Evolutionary conservation across 2,797 vertebrate species (phyloP), one percentile per base, ranked within the genome.

Genomic region (Brachyrhaphis roseni): DNA sequence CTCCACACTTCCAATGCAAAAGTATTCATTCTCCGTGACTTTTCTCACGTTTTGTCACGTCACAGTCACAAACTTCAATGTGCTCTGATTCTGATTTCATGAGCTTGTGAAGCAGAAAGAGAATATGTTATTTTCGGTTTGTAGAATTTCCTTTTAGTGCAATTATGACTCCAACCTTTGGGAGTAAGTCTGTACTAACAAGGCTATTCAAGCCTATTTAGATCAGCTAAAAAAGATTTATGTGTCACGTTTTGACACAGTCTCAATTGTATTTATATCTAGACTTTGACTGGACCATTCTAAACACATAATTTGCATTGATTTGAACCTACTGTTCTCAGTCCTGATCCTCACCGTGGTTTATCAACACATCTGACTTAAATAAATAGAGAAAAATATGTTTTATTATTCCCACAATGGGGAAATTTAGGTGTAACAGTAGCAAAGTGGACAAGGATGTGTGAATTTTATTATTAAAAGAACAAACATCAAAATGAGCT

Each of bases 1-100:
- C 78, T 62, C 20, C 51, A 66, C 78, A 72, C 68, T 79, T 83
- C 78, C 76, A 81, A 13, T n/a, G n/a, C 59, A 70, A 43, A 70
- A 39, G 20, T 68, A 41, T 41, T 70, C 12, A 70, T 26, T 43
- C 11, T 11, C 39, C 1, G 26, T 34, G 39, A 41, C n/a, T 10
- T 23, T 41, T 64, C 36, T 43, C 26, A 43, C 5, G 43, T 43
- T 26, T 43, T 70, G 66, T n/a, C 23, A 70, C 66, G 6, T 70
- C 39, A 5, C 36, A 66, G 20, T 68, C 10, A 41, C 36, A 68
- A 26, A 26, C 39, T 68, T 41, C 23, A 66, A 39, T 39, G 16
- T 4, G 34, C 0, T 66, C 34, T 23, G 8, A 53, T 41, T 26
- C 3, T 39, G 66, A 43, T 70, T 70, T 70, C 4, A 43, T 70